Evolutionary conservation across 1,140 invertebrate genomes (phyloP), one percentile per base, ranked within the genome.

Genomic region (Heterodera carotae): DNA sequence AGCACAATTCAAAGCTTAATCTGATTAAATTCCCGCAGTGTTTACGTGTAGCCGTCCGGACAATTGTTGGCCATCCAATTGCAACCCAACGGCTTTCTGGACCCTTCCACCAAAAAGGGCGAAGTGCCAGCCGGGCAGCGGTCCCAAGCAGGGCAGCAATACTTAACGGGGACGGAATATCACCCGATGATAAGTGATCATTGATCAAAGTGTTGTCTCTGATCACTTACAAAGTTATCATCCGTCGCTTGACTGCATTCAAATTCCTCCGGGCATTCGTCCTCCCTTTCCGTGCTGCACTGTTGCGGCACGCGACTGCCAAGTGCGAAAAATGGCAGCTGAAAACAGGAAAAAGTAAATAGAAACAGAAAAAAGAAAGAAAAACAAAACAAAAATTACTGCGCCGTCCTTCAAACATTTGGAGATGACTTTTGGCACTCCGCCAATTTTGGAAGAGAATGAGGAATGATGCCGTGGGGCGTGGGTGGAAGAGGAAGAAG

Each of bases 51-150:
- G 78, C 85, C 85, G n/a, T 79, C 76, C 56, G 85, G 85, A 43
- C 85, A 86, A 76, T 86, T 88, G 56, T 85, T 83, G 15, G 83
- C 80, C 34, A 85, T 78, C 70, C 86, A 82, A 76, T 82, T 82
- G 75, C 86, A 86, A 6, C 82, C 82, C 25, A 83, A 60, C 31
- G 82, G 82, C n/a, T 83, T 83, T 10, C 82, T 68, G 53, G 53
- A 73, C 33, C 84, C 81, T 69, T 84, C 81, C 33, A 85, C 75
- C n/a, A 85, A 62, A 43, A 85, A 82, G 29, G 83, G 78, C 10
- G 83, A 83, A 29, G 80, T 74, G 53, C 77, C 80, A 15, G 48
- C 34, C 22, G 83, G 83, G 75, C 83, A 84, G 33, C 75, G 60
- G 48, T 84, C 78, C 80, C 77, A 84, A 0, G 84, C 82, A 3